Percentiles rank a stretch among this genome's conserved stretches.
Evolutionary conservation across 2,797 vertebrate species (phyloP).

Genomic region (Syngnathus rostellatus): DNA sequence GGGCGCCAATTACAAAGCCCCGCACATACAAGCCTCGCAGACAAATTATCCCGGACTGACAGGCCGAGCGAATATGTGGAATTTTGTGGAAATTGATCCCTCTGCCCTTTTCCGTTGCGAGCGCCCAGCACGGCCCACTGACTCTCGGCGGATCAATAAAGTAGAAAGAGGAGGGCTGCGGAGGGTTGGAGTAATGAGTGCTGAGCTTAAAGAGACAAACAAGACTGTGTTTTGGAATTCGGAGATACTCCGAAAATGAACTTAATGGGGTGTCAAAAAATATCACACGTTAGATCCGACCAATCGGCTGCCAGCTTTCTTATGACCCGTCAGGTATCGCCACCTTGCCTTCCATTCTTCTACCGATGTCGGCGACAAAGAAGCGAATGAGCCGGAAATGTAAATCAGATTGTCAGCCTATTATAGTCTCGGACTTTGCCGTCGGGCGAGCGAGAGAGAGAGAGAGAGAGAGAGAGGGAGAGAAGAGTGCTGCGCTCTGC

Average conservation of each 20-base stretch:
- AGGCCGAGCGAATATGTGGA: slow-evolving; percentile 38
- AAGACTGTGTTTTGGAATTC: slow-evolving; percentile 24
- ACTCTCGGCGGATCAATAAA: slow-evolving; percentile 52
- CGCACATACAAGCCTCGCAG: slow-evolving; percentile 39
- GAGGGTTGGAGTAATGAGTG: slow-evolving; percentile 14
- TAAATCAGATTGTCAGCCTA: slow-evolving; percentile 30
- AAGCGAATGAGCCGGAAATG: slow-evolving; percentile 28
- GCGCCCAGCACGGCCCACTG: slow-evolving; percentile 44
- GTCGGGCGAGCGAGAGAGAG: neutral
- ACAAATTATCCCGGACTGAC: slow-evolving; percentile 53
- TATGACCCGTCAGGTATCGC: slow-evolving; percentile 51
- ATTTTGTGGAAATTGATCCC: slow-evolving; percentile 56
- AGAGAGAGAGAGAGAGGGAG: no score
- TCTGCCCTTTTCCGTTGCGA: slow-evolving; percentile 41
- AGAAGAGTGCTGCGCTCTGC: neutral
- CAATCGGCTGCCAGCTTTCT: slow-evolving; percentile 38
- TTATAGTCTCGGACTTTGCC: slow-evolving; percentile 12
- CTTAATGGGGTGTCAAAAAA: slow-evolving; percentile 37
- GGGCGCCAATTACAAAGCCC: slow-evolving; percentile 52
- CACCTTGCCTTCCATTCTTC: slow-evolving; percentile 37
- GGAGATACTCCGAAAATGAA: slow-evolving; percentile 8
- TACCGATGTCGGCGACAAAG: slow-evolving; percentile 29
- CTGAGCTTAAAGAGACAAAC: slow-evolving; percentile 14
- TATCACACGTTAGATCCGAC: slow-evolving; percentile 19
- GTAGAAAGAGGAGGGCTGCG: slow-evolving; percentile 17